phyloP scores from a whole-genome alignment of 2,113 vertebrate species.

The Malurus alboscapulatus region DNA sequence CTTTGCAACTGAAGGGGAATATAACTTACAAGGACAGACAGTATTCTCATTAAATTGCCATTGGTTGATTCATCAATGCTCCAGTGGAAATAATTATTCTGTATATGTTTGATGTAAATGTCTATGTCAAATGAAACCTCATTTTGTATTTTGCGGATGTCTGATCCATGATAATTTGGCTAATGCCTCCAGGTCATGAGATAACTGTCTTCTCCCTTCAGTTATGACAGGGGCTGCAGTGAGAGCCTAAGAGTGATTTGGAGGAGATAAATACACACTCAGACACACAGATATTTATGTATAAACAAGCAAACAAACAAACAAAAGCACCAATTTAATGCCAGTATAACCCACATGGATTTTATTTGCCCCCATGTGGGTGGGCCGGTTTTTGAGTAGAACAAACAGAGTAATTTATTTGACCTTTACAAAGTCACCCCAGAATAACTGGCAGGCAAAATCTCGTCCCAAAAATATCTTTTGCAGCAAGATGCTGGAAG shows the following conservation, averaged over 20 bases:
- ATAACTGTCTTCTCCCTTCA: constrained; percentile 23
- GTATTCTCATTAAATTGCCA: constrained; percentile 68
- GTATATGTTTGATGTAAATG: constrained; percentile 72
- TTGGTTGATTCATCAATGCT: constrained; percentile 63
- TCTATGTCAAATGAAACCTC: constrained; percentile 61
- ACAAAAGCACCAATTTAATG: background rate
- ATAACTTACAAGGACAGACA: constrained; percentile 67
- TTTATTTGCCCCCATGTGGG: background rate
- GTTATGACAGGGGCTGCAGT: background rate
- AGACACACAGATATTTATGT: background rate
- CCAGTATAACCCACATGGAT: background rate
- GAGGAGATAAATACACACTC: background rate
- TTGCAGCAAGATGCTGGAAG: background rate
- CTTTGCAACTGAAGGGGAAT: constrained; percentile 60
- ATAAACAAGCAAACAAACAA: background rate
- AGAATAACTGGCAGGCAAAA: background rate
- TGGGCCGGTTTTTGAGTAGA: background rate
- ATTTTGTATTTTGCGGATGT: constrained; percentile 52
- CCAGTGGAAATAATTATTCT: constrained; percentile 67
- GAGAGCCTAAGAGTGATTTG: background rate
- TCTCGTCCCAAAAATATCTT: background rate
- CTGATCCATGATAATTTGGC: constrained; percentile 58
- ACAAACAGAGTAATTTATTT: background rate
- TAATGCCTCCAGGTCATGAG: constrained; percentile 55
- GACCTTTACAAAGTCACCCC: constrained; percentile 31